Evolutionary conservation across 2,113 vertebrate genomes (phyloP).

Genomic region (Grus americana): DNA sequence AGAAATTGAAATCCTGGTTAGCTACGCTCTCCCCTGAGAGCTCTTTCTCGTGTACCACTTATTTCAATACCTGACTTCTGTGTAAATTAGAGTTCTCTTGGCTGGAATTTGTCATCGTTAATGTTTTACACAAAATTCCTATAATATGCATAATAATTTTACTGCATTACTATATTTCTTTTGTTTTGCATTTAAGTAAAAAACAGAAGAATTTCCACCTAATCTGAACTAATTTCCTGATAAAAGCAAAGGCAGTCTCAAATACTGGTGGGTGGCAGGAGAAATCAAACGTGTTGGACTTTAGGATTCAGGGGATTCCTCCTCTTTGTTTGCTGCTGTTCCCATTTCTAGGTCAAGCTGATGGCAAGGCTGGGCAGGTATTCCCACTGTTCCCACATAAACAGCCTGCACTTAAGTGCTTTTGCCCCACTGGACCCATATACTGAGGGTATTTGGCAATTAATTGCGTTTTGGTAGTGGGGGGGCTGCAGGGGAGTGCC

Average conservation of each 20-base stretch:
- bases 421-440: background rate
- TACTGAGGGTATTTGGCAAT: background rate
- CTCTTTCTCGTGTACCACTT: background rate
- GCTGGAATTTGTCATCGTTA: background rate
- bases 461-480: background rate
- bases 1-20: background rate
- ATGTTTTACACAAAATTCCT: background rate
- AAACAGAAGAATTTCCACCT: background rate
- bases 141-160: background rate
- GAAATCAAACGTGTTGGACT: background rate
- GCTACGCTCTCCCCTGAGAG: background rate
- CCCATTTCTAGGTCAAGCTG: background rate
- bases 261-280: no score
- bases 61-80: background rate
- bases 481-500: fast-evolving
- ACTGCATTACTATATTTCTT: background rate
- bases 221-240: background rate
- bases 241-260: background rate
- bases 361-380: background rate
- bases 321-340: background rate
- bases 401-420: background rate
- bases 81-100: background rate
- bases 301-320: background rate
- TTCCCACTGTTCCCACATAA: background rate
- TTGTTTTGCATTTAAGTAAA: background rate